A percentile compares a stretch with the other conserved stretches of the same genome.
Conservation (phyloP, 1,140 invertebrate genomes). For the Dreissena rostriformis region DNA sequence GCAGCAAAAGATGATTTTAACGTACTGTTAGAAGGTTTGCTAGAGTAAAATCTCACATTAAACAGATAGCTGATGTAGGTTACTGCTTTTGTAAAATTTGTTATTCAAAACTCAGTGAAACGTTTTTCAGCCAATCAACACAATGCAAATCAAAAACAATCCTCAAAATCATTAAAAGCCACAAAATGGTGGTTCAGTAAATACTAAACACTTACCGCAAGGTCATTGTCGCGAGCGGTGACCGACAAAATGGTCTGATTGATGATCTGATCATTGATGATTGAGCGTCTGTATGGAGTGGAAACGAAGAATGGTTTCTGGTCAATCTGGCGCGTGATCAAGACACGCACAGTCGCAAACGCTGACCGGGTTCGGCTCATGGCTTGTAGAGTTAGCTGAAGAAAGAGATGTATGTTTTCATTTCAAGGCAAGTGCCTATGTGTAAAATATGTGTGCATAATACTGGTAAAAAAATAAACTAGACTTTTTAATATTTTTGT, state of each 20-base stretch:
- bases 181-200: no score
- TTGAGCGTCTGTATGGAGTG: conserved; percentile 65
- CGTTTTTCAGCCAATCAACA: no score
- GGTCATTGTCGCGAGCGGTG: conserved; percentile 58
- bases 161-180: no score
- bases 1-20: no score
- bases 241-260: conserved; percentile 61
- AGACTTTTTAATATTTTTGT: no score
- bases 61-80: no score
- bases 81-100: no score
- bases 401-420: not conserved
- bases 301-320: conserved; percentile 62
- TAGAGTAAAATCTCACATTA: no score
- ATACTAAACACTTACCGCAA: conserved; percentile 45
- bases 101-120: no score
- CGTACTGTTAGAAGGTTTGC: no score
- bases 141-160: no score
- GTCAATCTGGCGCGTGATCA: conserved; percentile 54
- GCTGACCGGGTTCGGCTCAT: conserved; percentile 54
- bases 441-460: not conserved
- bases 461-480: no score
- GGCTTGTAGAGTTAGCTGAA: conserved; percentile 59
- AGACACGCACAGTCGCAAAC: conserved; percentile 55
- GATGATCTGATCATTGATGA: conserved; percentile 49
- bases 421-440: not conserved